These are phyloP conservation scores for Aporophyla nigra DNA, from an alignment of 2,888 invertebrate genomes.

Conservation along the genomic window DNA sequence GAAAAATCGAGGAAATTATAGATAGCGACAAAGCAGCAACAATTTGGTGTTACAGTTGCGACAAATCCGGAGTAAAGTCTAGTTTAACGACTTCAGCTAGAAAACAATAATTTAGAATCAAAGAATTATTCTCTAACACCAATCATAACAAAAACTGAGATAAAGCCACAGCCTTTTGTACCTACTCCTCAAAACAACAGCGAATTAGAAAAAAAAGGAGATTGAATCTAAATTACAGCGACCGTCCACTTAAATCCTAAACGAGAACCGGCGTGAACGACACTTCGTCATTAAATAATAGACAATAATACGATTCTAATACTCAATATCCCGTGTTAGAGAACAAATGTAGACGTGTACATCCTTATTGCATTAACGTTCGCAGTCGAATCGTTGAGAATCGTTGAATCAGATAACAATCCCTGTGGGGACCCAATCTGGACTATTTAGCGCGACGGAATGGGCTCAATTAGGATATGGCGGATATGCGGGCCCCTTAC, in stretches of 20 bases:
- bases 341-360: conserved; percentile 80
- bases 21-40: not conserved
- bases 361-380: conserved; percentile 87
- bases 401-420: conserved; percentile 88
- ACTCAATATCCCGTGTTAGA: conserved; percentile 80
- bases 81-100: not conserved
- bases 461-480: conserved; percentile 88
- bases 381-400: conserved; percentile 81
- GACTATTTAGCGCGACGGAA: conserved; percentile 90
- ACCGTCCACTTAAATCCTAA: conserved; percentile 62
- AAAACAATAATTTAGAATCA: conserved; percentile 16
- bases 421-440: conserved; percentile 80
- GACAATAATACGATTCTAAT: conserved; percentile 74
- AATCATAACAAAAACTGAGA: conserved; percentile 13
- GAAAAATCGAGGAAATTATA: not conserved
- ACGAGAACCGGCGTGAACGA: conserved; percentile 64
- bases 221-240: conserved; percentile 64
- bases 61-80: not conserved
- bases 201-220: conserved; percentile 53
- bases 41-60: not conserved
- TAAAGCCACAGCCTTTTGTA: conserved; percentile 13
- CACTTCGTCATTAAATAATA: conserved; percentile 70
- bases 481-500: conserved; percentile 90
- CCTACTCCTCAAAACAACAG: conserved; percentile 18
- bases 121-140: conserved; percentile 14